Evolutionary conservation across 2,113 vertebrate species (phyloP), one percentile per base, ranked within the genome.

Genomic region (Gallinago undulata): DNA sequence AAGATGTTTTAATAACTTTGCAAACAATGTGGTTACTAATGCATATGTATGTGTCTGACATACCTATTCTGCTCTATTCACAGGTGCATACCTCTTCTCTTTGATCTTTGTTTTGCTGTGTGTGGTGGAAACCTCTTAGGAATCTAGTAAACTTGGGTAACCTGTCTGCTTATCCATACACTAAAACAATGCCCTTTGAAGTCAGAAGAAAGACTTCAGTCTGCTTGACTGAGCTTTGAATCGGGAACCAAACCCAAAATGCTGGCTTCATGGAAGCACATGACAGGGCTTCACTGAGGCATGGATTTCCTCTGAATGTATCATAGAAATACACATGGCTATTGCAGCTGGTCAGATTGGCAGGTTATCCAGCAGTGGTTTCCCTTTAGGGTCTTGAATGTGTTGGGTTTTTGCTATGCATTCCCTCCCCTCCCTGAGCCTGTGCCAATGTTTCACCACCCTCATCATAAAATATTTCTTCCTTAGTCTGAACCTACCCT

Each of bases 31-130:
- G 88, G 88, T 93, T 96, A 33, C 51, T 5, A 6, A 3, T 78
- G 33, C 4, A 4, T 64, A 21, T 43, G 8, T 56, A 19, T 84
- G 35, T 22, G 35, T 80, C 69, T 92, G 73, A 72, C 69, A 45
- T 72, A 72, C 43, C 39, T 80, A 8, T n/a, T 84, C 68, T 80
- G 33, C 41, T 77, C 43, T 39, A 43, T 55, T 93, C 74, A 35
- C 50, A 92, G 66, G 48, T 82, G 73, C 24, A 16, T 75, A 16
- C 80, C 27, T 51, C 23, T 84, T 63, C 51, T 83, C 93, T 94
- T 94, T 97, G 64, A 96, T 96, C 90, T 97, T 82, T 77, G 19
- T 33, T 83, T 94, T 95, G 60, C 72, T 90, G 16, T 77, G 55
- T 75, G 73, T 93, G 69, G 64, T 94, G 56, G 63, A 86, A 96